Percentiles rank a stretch among this genome's conserved stretches.
phyloP scores from a whole-genome alignment of 2,888 invertebrate genomes.

The Ochropleura leucogaster region DNA sequence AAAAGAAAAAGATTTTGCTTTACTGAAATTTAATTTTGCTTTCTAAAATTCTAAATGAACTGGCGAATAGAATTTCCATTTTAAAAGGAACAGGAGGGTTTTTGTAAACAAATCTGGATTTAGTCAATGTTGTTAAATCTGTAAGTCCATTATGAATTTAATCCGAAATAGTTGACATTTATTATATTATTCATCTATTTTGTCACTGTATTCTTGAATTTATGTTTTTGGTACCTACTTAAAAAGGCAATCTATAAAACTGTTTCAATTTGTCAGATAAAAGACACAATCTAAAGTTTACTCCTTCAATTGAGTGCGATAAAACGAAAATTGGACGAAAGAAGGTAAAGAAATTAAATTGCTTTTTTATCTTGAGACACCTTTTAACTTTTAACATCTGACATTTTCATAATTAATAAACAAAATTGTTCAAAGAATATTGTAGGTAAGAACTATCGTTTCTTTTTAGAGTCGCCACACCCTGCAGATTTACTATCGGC shows the following conservation, averaged over 20 bases:
- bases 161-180: not conserved
- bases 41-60: slow-evolving; percentile 15
- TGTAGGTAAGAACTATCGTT: not conserved
- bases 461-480: not conserved
- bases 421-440: not conserved
- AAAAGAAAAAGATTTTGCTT: slow-evolving; percentile 9
- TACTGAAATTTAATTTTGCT: not conserved
- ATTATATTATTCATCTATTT: slow-evolving; percentile 23
- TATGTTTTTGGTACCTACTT: not conserved
- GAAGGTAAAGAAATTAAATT: slow-evolving; percentile 1
- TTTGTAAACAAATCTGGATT: slow-evolving; percentile 9
- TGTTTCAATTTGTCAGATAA: slow-evolving; percentile 37
- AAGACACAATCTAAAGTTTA: slow-evolving; percentile 27
- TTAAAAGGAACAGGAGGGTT: slow-evolving; percentile 9
- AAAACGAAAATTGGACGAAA: slow-evolving; percentile 9
- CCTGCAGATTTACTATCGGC: no score
- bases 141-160: slow-evolving; percentile 26
- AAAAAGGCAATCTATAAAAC: slow-evolving; percentile 16
- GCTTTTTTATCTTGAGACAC: slow-evolving; percentile 28
- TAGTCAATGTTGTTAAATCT: slow-evolving; percentile 7
- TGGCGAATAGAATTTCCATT: slow-evolving; percentile 33
- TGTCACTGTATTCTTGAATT: slow-evolving; percentile 4
- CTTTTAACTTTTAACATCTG: slow-evolving; percentile 16
- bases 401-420: slow-evolving; percentile 17
- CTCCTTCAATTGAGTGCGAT: slow-evolving; percentile 15